Base-by-base conservation (phyloP, 2,797 vertebrate species). In the Rhinophrynus dorsalis region DNA sequence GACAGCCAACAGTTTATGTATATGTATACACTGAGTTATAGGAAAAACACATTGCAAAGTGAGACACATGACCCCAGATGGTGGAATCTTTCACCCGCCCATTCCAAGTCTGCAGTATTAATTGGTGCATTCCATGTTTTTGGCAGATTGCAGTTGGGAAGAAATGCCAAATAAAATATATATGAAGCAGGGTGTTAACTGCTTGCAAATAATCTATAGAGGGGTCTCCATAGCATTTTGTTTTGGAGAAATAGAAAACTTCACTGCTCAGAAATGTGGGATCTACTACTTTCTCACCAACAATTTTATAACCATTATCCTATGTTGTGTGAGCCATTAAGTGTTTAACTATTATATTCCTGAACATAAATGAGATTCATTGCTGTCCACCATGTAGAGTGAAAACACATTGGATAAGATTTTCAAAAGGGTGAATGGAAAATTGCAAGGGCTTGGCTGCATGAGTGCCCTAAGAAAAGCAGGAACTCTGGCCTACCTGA, bases 131-230 rank as follows among this genome's bases (percentile, higher is more conserved):
- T 55, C 48, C 38, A 45, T 40, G 54, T 57, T 45, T 71, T 57
- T 71, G 68, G 68, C 68, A 71, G 40, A 33, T 44, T 11, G 13
- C n/a, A 57, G 42, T 17, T 27, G 13, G 32, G 40, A 47, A 56
- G 37, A 56, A 56, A 12, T 56, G 50, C 59, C 40, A 56, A 32
- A 52, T 3, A 61, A 68, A 51, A 35, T 60, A 64, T 65, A 72
- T 65, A 24, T 40, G 33, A n/a, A 72, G 10, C 42, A 32, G 60
- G 61, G 68, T 15, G 60, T 72, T 37, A 61, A 44, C 61, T 44
- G 11, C 23, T 55, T 15, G 52, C 42, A 58, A 56, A 45, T 44
- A 56, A 69, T 57, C 42, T 72, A 72, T 65, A 65, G 68, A 12
- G 12, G 18, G 11, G 61, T 64, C 47, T 35, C 52, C 23, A 32